These are phyloP conservation scores for Mustela nigripes DNA, from an alignment of 2,113 vertebrate species.

Conservation along the genomic window DNA sequence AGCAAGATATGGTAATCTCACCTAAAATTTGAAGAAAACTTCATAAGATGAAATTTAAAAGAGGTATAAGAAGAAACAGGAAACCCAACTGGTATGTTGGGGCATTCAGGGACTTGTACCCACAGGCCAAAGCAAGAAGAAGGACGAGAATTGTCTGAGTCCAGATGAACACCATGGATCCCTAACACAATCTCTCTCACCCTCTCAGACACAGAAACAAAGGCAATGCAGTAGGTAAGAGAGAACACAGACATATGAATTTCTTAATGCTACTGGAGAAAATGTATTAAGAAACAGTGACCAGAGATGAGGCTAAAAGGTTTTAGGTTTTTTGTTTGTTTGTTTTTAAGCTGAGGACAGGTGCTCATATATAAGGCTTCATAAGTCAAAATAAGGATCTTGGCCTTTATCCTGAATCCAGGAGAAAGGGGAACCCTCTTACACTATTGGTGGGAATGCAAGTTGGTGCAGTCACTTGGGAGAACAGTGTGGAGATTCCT, in stretches of 20 bases:
- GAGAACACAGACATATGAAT: not conserved
- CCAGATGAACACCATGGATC: not conserved
- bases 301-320: not conserved
- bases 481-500: too few species aligned
- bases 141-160: not conserved
- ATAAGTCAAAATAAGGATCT: not conserved
- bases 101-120: not conserved
- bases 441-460: too few species aligned
- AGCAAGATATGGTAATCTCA: not conserved
- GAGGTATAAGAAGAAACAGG: not conserved
- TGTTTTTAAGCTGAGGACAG: not conserved
- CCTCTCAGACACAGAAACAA: not conserved
- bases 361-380: not conserved
- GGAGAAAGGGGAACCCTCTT: too few species aligned
- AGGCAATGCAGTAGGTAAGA: not conserved
- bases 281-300: not conserved
- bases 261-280: not conserved
- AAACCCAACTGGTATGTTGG: not conserved
- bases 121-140: not conserved
- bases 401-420: not conserved
- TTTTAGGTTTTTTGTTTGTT: too few species aligned
- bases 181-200: not conserved
- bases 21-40: not conserved
- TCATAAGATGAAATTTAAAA: not conserved
- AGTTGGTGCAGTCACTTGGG: too few species aligned